phyloP scores from a whole-genome alignment of 1,140 invertebrate species.

The Phthorimaea operculella region DNA sequence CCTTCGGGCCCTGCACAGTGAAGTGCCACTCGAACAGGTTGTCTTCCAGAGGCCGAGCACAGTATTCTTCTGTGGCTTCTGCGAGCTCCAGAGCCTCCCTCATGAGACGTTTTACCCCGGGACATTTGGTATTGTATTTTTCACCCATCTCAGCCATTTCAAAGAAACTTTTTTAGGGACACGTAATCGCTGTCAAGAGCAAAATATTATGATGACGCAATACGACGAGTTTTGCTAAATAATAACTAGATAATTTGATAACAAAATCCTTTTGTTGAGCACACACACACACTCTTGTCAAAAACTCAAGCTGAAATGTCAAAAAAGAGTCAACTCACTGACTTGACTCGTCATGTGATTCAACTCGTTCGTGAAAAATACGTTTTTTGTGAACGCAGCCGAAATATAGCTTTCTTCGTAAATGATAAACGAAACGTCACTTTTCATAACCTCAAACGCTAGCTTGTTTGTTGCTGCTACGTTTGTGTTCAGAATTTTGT shows the following conservation, averaged over 20 bases:
- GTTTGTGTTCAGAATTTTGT: background rate
- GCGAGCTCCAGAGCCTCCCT: conserved; percentile 89
- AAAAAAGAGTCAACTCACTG: no score
- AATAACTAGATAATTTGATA: conserved; percentile 32
- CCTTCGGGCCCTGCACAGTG: conserved; percentile 88
- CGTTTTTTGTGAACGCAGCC: no score
- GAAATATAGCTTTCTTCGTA: no score
- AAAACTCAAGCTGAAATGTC: no score
- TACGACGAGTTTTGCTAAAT: conserved; percentile 18
- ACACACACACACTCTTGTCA: no score
- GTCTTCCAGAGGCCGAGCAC: conserved; percentile 91
- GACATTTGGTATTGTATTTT: conserved; percentile 63
- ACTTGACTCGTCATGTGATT: no score
- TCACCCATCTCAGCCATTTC: conserved; percentile 54
- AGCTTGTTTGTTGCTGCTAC: background rate
- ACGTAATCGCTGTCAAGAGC: conserved; percentile 10
- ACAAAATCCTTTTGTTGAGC: conserved; percentile 15
- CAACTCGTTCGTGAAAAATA: no score
- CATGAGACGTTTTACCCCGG: conserved; percentile 93
- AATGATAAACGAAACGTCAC: no score
- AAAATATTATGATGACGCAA: conserved; percentile 21
- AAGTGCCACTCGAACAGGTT: conserved; percentile 99
- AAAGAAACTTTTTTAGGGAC: conserved; percentile 5
- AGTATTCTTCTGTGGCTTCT: conserved; percentile 90
- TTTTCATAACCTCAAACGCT: no score